Percentiles rank a stretch among this genome's conserved stretches.
Evolutionary conservation across 2,888 invertebrate species (phyloP).

Genomic region (Merodon equestris): DNA sequence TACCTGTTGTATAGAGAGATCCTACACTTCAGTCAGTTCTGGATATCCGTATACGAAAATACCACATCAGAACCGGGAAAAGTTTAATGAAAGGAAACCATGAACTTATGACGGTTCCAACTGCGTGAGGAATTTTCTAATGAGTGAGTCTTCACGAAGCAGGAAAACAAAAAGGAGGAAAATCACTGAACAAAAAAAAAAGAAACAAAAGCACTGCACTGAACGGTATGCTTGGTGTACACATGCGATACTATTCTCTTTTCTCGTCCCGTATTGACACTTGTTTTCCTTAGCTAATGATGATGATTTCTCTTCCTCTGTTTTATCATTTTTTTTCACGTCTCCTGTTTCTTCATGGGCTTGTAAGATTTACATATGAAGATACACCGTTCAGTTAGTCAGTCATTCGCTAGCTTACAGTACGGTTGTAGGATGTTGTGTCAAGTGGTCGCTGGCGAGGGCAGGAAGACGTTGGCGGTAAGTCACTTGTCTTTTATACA

Average conservation of each 20-base stretch:
- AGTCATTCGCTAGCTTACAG: conserved; percentile 28
- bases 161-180: conserved; percentile 20
- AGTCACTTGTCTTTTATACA: conserved; percentile 20
- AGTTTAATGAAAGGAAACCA: conserved; percentile 21
- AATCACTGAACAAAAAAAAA: no score
- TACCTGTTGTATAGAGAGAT: conserved; percentile 40
- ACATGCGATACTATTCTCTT: conserved; percentile 46
- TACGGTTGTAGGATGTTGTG: conserved; percentile 19
- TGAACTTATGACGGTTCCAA: conserved; percentile 53
- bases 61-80: no score
- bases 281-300: conserved; percentile 59
- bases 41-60: no score
- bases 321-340: no score
- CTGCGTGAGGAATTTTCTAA: conserved; percentile 54
- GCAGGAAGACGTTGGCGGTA: conserved; percentile 33
- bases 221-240: conserved; percentile 11
- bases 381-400: conserved; percentile 1
- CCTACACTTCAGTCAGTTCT: conserved; percentile 4
- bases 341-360: conserved; percentile 5
- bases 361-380: conserved; percentile 37
- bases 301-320: conserved; percentile 45
- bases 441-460: conserved; percentile 36
- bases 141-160: conserved; percentile 43
- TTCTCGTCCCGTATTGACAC: conserved; percentile 45
- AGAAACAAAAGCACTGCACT: conserved; percentile 27